Evolutionary conservation across 2,113 vertebrate genomes (phyloP), one percentile per base, ranked within the genome.

Genomic region (Dryoscopus gambensis): DNA sequence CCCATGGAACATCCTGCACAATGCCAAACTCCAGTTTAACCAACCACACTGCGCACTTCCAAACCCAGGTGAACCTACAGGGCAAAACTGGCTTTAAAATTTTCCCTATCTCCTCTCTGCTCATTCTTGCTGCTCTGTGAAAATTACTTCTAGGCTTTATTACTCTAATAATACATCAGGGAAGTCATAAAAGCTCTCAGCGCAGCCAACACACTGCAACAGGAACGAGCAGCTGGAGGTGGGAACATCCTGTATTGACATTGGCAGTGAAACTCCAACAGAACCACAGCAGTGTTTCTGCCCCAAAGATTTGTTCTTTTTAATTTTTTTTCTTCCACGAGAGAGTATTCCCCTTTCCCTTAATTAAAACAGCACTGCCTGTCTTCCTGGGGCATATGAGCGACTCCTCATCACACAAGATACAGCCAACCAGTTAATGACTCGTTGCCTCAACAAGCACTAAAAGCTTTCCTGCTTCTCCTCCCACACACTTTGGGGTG

Each of bases 401-500:
- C 0, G 1, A 64, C 50, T 59, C 27, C 44, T 84, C 78, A 87
- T 37, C n/a, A 42, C 47, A 63, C 44, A 50, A 50, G 52, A 68
- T 5, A 49, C 7, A 49, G 64, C 62, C 30, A 39, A 93, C 39
- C 87, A 82, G n/a, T 42, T 84, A 87, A 82, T 18, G 44, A 82
- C 24, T 71, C 53, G 13, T 25, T 68, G 60, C 57, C 52, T 79
- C 65, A 85, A 56, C 53, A 79, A 93, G 78, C 28, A 57, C 82
- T 79, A 40, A 87, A 79, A 79, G 78, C 44, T 95, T 74, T 91
- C 77, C 84, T 90, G 65, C 57, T 62, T 83, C 33, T 77, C 74
- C 78, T 95, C 78, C 70, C 85, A 90, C 31, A 4, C 53, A 15
- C 24, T 75, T 37, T 20, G 23, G 62, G n/a, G 82, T 76, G 78